Base-by-base conservation (phyloP, 2,113 vertebrate species). In the Phycodurus eques region DNA sequence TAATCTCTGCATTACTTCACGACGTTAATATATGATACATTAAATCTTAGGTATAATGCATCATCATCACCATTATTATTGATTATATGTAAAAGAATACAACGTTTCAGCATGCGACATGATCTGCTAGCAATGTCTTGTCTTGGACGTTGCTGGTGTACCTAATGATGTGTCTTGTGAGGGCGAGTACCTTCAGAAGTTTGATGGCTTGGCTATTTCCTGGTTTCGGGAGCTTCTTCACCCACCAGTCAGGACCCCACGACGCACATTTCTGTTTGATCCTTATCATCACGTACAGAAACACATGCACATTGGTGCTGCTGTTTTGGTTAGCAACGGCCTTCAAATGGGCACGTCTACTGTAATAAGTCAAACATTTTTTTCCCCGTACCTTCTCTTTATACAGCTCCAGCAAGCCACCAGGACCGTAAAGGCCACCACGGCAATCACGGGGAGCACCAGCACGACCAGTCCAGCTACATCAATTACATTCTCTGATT, bases 201-300 rank as follows among this genome's bases (percentile, higher is more conserved):
- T 81, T 86, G 79, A 91, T 91, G 62, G 92, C 92, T 57, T 85
- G 85, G 76, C 92, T 93, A 85, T 92, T 91, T 79, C 77, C 90
- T 63, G 73, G 85, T 67, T 91, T 89, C 8, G 93, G 93, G 31
- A 93, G 70, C 49, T 80, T 88, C 46, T 81, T 80, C 56, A 71
- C 74, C 42, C 93, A 73, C 79, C 93, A 93, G 3, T 72, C 68
- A 9, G 91, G 92, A 82, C 85, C 90, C 77, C 90, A 78, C 8
- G 83, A 88, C 47, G 87, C 35, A 15, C 90, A 93, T 47, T 61
- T 84, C 57, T 88, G 80, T 85, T 90, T 92, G 61, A 93, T 81
- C 76, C 93, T 94, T 57, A 9, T 35, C 59, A 35, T 5, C 4
- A 42, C 33, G 77, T 3, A 53, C 4, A 74, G 70, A 74, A 17